Evolutionary conservation across 2,888 invertebrate species (phyloP).

Genomic region (Amphiduros pacificus): DNA sequence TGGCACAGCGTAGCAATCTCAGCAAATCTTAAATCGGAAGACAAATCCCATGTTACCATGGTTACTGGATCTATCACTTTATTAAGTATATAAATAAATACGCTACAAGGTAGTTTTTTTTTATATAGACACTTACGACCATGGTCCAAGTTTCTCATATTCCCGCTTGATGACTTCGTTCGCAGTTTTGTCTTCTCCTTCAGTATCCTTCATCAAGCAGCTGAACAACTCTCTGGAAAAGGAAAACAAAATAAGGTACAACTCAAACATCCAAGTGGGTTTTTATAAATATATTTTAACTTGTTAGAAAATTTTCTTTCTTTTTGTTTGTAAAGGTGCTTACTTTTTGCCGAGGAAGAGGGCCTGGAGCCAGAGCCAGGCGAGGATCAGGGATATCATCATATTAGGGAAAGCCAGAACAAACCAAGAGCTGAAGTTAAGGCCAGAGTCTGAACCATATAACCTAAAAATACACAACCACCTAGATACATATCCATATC

Average conservation of each 20-base stretch:
- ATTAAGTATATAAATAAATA: neutral
- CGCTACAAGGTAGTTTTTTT: neutral
- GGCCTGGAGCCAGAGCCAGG: constrained; percentile 51
- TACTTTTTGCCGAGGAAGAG: constrained; percentile 39
- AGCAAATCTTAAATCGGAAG: constrained; percentile 43
- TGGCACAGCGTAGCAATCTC: constrained; percentile 39
- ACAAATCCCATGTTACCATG: too few species aligned
- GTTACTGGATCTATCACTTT: neutral
- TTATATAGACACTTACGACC: neutral
- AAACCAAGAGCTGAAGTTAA: constrained; percentile 68
- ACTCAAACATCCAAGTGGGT: too few species aligned
- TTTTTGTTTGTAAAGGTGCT: too few species aligned
- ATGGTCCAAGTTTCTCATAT: constrained; percentile 39
- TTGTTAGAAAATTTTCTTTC: too few species aligned
- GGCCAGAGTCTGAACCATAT: constrained; percentile 23
- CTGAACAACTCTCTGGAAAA: neutral
- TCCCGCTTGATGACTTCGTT: constrained; percentile 36
- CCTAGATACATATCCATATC: too few species aligned
- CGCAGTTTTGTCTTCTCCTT: constrained; percentile 25
- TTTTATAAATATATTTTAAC: too few species aligned
- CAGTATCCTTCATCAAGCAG: neutral
- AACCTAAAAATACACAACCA: constrained; percentile 21
- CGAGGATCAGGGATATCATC: constrained; percentile 62
- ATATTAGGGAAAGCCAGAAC: constrained; percentile 82
- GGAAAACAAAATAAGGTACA: too few species aligned